phyloP scores from a whole-genome alignment of 2,797 vertebrate genomes.

The Helostoma temminkii region DNA sequence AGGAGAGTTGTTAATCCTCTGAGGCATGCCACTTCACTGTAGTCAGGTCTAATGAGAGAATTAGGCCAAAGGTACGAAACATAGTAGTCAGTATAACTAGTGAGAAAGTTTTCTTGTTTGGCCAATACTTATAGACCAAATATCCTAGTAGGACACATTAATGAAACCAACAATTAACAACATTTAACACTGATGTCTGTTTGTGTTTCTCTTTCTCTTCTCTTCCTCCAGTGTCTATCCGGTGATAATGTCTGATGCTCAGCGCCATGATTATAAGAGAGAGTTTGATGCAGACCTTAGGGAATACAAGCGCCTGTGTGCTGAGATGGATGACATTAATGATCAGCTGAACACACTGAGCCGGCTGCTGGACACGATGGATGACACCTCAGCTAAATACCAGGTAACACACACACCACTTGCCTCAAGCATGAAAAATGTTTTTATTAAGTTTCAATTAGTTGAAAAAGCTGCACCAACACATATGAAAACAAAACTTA shows the following conservation, averaged over 20 bases:
- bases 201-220: neutral
- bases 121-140: neutral
- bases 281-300: conserved; percentile 88
- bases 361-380: conserved; percentile 85
- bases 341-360: conserved; percentile 88
- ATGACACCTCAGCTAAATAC: conserved; percentile 84
- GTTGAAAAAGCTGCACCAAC: no score
- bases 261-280: conserved; percentile 87
- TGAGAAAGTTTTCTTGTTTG: conserved; percentile 32
- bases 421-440: neutral
- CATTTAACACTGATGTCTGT: neutral
- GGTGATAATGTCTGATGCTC: conserved; percentile 80
- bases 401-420: conserved; percentile 75
- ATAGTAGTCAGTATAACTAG: conserved; percentile 24
- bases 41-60: conserved; percentile 68
- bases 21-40: conserved; percentile 68
- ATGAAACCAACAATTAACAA: conserved; percentile 13
- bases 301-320: conserved; percentile 88
- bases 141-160: neutral
- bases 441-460: neutral
- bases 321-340: conserved; percentile 89
- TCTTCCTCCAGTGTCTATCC: conserved; percentile 85
- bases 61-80: conserved; percentile 75
- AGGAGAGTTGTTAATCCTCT: conserved; percentile 74
- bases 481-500: neutral